Percentiles rank a stretch among this genome's conserved stretches.
Conservation (phyloP, 2,113 vertebrate genomes). For the Alouatta palliata region DNA sequence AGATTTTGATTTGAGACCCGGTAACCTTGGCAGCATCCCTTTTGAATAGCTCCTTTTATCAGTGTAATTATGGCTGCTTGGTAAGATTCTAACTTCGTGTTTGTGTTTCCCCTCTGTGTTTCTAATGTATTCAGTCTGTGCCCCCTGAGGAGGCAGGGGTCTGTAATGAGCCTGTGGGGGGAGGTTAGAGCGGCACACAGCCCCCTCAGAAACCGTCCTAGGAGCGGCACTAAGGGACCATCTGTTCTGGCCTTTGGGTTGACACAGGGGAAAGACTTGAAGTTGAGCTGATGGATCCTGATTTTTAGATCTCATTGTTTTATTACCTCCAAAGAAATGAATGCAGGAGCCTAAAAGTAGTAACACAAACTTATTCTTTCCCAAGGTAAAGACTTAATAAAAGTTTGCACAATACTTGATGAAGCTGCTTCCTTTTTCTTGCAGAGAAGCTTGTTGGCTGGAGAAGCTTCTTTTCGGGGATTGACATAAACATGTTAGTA, state of each 20-base stretch:
- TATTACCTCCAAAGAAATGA: not conserved
- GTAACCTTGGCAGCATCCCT: not conserved
- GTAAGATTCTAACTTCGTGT: not conserved
- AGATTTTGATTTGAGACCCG: not conserved
- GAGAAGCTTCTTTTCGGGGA: not conserved
- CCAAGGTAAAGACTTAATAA: not conserved
- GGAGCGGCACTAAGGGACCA: not conserved
- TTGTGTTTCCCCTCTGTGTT: not conserved
- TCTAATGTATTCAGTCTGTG: not conserved
- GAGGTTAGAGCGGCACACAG: not conserved
- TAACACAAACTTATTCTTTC: not conserved
- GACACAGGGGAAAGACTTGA: not conserved
- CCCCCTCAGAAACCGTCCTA: not conserved
- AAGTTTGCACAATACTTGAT: not conserved
- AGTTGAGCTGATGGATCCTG: not conserved
- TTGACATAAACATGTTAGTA: conserved; percentile 36
- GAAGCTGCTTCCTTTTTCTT: not conserved
- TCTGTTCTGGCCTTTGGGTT: too few species aligned
- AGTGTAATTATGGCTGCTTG: not conserved
- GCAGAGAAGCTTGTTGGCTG: not conserved
- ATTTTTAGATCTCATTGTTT: not conserved
- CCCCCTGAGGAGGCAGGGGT: not conserved
- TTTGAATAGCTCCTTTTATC: not conserved
- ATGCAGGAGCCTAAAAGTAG: not conserved
- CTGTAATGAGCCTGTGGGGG: not conserved